A percentile compares a stretch with the other conserved stretches of the same genome.
These are phyloP conservation scores for Aspidiotus destructor DNA, from an alignment of 2,888 invertebrate genomes.

Conservation along the genomic window DNA sequence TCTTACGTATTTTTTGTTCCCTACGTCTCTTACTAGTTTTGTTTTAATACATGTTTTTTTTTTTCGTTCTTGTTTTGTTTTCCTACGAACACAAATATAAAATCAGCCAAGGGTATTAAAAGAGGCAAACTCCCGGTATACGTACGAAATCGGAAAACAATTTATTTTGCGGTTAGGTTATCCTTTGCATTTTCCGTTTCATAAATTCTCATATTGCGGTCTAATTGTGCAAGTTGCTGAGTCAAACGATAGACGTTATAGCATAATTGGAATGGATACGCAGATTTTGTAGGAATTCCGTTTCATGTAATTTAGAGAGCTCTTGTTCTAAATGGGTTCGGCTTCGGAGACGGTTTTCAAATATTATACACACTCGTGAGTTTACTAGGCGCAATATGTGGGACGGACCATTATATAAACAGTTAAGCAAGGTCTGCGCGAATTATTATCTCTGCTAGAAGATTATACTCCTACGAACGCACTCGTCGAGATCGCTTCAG, in stretches of 20 bases:
- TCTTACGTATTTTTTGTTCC: neutral
- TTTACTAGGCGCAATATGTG: neutral
- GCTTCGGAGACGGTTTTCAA: neutral
- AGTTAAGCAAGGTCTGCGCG: neutral
- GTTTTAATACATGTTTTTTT: no score
- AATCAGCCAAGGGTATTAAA: constrained; percentile 4
- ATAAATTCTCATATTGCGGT: constrained; percentile 24
- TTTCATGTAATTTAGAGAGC: neutral
- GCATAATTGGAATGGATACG: neutral
- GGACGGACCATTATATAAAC: constrained; percentile 1
- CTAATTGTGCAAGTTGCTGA: constrained; percentile 23
- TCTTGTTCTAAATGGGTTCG: neutral
- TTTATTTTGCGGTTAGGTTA: constrained; percentile 18
- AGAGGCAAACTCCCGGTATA: neutral
- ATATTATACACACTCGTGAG: neutral
- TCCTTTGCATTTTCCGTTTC: constrained; percentile 12
- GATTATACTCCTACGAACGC: no score
- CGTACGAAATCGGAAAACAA: constrained; percentile 14
- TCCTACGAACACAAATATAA: neutral
- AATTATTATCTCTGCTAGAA: no score
- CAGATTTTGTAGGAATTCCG: neutral
- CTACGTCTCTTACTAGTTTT: neutral
- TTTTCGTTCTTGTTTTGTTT: no score
- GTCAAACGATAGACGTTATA: neutral
- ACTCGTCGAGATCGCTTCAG: no score